Conservation (phyloP, 2,113 vertebrate species). For the Osmerus mordax region DNA sequence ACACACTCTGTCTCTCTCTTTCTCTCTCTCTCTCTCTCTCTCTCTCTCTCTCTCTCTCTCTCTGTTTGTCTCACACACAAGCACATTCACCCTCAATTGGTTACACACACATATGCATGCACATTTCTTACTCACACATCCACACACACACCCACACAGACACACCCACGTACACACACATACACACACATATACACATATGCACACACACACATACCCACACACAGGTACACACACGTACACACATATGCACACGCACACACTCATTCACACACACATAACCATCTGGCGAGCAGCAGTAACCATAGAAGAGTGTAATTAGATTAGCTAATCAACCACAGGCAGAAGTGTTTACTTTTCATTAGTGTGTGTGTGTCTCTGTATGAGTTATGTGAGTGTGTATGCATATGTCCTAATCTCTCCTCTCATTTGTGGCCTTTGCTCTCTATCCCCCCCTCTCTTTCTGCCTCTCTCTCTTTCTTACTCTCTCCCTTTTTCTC, state of each 20-base stretch:
- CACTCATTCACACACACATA: conserved; percentile 21
- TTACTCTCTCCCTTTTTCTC: not conserved
- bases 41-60: no score
- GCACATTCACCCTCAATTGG: not conserved
- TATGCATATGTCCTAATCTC: conserved; percentile 22
- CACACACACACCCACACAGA: not conserved
- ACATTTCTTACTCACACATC: not conserved
- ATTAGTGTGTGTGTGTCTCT: conserved; percentile 58
- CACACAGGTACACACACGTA: conserved; percentile 12
- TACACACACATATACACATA: conserved; percentile 24
- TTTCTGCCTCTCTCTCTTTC: not conserved
- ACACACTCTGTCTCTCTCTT: conserved; percentile 27
- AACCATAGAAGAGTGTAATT: conserved; percentile 56
- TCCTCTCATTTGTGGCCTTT: conserved; percentile 21
- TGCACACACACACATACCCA: not conserved
- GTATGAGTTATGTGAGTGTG: conserved; percentile 10
- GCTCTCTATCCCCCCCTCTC: conserved; percentile 5
- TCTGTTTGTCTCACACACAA: not conserved
- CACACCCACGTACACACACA: not conserved
- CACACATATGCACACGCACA: conserved; percentile 23
- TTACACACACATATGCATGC: conserved; percentile 23
- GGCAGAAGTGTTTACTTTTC: conserved; percentile 69
- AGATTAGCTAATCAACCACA: conserved; percentile 64
- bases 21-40: no score
- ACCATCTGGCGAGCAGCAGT: conserved; percentile 61